phyloP scores from a whole-genome alignment of 2,888 invertebrate species.

The Cistogaster globosa region DNA sequence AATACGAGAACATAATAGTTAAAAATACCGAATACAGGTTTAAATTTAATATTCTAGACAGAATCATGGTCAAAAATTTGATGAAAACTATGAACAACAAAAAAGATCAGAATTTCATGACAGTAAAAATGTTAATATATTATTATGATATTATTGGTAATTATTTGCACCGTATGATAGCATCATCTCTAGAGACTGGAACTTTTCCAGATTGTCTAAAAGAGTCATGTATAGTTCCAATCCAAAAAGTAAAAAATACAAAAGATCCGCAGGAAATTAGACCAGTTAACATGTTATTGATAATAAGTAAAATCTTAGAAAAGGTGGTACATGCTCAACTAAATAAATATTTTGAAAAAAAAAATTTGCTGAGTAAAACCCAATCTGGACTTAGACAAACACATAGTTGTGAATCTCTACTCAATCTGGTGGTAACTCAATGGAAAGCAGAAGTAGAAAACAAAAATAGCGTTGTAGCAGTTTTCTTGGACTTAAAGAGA shows the following conservation, averaged over 20 bases:
- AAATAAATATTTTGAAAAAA: not conserved
- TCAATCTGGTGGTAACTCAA: too few relatives aligned
- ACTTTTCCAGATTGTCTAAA: not conserved
- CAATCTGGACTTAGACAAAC: conserved; percentile 17
- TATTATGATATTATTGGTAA: too few relatives aligned
- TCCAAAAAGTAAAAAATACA: not conserved
- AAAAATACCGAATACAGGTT: not conserved
- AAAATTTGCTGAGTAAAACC: conserved; percentile 1
- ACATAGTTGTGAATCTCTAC: too few relatives aligned
- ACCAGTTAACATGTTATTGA: too few relatives aligned
- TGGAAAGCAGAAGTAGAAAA: too few relatives aligned
- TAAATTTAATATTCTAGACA: not conserved
- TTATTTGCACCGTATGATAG: not conserved
- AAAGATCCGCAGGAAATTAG: too few relatives aligned
- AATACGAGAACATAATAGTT: not conserved
- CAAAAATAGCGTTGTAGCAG: too few relatives aligned
- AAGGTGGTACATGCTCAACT: not conserved
- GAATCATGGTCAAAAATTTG: not conserved
- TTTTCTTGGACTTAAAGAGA: too few relatives aligned
- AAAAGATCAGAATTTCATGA: conserved; percentile 1
- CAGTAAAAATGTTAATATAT: too few relatives aligned
- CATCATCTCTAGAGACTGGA: conserved; percentile 3
- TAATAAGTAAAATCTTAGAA: too few relatives aligned
- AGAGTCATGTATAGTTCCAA: conserved; percentile 1
- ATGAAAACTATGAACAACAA: conserved; percentile 3